phyloP scores from a whole-genome alignment of 1,140 invertebrate species.

The Bilobella aurantiaca region DNA sequence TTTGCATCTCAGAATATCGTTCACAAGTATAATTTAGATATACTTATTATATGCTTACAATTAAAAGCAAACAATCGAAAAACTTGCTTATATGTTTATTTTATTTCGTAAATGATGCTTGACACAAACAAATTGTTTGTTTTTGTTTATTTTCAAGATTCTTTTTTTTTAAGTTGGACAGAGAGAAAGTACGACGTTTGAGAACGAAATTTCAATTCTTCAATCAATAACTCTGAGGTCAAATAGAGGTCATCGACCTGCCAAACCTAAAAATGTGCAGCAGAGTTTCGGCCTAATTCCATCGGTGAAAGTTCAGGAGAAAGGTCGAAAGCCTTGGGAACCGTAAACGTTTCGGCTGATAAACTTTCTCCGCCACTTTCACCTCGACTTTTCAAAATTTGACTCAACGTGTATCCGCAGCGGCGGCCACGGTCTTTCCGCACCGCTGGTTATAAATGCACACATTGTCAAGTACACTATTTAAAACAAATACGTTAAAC shows the following conservation, averaged over 20 bases:
- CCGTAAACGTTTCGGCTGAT: slow-evolving; percentile 27
- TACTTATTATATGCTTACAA: no score
- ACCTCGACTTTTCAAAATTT: slow-evolving; percentile 35
- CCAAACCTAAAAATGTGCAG: not conserved
- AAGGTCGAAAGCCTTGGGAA: not conserved
- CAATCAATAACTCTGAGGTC: slow-evolving; percentile 12
- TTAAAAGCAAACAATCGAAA: no score
- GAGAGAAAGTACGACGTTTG: slow-evolving; percentile 26
- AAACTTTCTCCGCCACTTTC: slow-evolving; percentile 34
- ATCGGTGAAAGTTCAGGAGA: not conserved
- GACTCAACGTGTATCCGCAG: slow-evolving; percentile 32
- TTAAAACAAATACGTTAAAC: not conserved
- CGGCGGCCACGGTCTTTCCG: slow-evolving; percentile 22
- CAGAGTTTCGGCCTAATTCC: not conserved
- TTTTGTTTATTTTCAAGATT: not conserved
- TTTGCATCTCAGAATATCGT: no score
- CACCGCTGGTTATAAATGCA: slow-evolving; percentile 30
- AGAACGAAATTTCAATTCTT: slow-evolving; percentile 32
- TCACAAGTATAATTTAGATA: no score
- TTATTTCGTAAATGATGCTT: not conserved
- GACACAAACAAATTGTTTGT: not conserved
- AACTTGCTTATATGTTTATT: not conserved
- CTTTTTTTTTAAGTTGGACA: not conserved
- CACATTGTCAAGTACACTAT: slow-evolving; percentile 27
- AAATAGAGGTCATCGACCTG: not conserved